Evolutionary conservation across 2,113 vertebrate genomes (phyloP), one percentile per base, ranked within the genome.

Genomic region (Fregetta grallaria): DNA sequence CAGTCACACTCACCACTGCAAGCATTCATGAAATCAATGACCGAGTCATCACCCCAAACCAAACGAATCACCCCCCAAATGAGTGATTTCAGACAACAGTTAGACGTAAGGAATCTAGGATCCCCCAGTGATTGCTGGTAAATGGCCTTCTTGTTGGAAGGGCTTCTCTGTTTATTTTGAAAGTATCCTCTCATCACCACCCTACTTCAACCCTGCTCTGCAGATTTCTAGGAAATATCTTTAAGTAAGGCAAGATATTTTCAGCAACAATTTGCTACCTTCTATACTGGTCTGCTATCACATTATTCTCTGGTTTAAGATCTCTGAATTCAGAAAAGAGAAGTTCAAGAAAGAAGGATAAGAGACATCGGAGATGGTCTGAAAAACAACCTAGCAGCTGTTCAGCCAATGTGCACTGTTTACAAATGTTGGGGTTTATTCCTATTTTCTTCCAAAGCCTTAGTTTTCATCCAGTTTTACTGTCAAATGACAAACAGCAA

Each of bases 351-450:
- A 88, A 91, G 38, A 88, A 81, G 32, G n/a, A 44, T 88, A 91
- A 95, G 74, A 83, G 47, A 73, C 55, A 86, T 38, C 7, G 1
- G 58, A 42, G 11, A 73, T 44, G n/a, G 71, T 45, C 68, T 96
- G 52, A 92, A 95, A 95, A 96, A 96, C 81, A 94, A 67, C 95
- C 71, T 74, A 84, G 80, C 94, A 96, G 86, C 95, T 96, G 92
- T 93, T 95, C 95, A 95, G 77, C 27, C 86, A 86, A 21, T 96
- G 90, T 92, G 79, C 62, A 21, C 44, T 65, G 86, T 94, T 75
- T 95, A 96, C 77, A 93, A 94, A 96, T 96, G 63, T 26, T 82
- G n/a, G 32, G 25, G 86, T 79, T 95, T 89, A 85, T 79, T 90
- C 81, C 45, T 95, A 3, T 90, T 95, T 94, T 83, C 61, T 94